Conservation (phyloP, 2,888 invertebrate genomes). For the Ernsta delagoae region DNA sequence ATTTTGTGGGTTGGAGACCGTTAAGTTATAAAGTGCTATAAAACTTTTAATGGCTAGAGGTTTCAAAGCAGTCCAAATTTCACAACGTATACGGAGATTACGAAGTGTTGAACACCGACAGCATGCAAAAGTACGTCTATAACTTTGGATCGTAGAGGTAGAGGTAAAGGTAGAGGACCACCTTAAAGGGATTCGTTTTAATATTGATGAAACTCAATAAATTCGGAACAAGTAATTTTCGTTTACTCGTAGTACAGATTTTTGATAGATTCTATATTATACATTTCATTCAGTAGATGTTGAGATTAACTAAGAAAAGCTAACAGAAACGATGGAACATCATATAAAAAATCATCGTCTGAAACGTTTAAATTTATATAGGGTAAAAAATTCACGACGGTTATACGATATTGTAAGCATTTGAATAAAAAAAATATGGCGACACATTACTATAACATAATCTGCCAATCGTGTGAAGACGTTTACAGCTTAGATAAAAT, state of each 20-base stretch:
- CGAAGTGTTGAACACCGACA: background rate
- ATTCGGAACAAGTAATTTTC: too few relatives aligned
- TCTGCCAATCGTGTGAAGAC: constrained; percentile 2
- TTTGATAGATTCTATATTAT: too few relatives aligned
- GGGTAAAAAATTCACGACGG: background rate
- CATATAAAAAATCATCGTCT: too few relatives aligned
- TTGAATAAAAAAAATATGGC: background rate
- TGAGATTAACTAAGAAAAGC: too few relatives aligned
- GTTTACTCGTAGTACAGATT: too few relatives aligned
- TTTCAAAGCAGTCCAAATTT: constrained; percentile 3
- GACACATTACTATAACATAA: background rate
- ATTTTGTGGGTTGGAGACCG: background rate
- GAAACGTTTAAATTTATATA: too few relatives aligned
- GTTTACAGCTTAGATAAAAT: constrained; percentile 1
- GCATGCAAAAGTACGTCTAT: background rate
- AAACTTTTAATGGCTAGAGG: background rate
- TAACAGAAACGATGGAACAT: too few relatives aligned
- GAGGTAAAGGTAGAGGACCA: background rate
- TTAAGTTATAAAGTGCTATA: background rate
- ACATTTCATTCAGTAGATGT: too few relatives aligned
- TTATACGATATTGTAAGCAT: too few relatives aligned
- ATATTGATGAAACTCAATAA: background rate
- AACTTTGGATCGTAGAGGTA: background rate
- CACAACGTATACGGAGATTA: background rate
- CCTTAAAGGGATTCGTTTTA: background rate